Base-by-base conservation (phyloP, 2,797 vertebrate genomes). In the Propithecus deckenii region DNA sequence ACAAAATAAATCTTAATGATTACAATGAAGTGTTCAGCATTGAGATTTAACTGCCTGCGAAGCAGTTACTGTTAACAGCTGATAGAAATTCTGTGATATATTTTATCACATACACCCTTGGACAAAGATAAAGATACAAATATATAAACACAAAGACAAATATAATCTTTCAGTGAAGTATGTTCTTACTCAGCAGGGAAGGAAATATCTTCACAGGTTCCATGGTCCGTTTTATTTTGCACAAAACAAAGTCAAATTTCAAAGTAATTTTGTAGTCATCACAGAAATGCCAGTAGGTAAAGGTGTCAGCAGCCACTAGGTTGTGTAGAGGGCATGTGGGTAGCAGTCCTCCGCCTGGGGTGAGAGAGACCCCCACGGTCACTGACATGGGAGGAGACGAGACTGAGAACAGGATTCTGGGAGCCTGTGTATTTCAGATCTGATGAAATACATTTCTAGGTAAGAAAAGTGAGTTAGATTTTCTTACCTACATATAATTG, bases 241-340 rank as follows among this genome's bases (percentile, higher is more conserved):
- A 12, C n/a, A 38, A 41, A 93, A 76, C 25, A 80, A 50, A 78
- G 35, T 25, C 50, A 55, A n/a, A 30, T 93, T 89, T 91, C 74
- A 18, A 22, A 78, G 74, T 38, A 67, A 76, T 76, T 91, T 76
- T 52, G 9, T 17, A 65, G 59, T 80, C 30, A 38, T 43, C 43
- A 28, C 38, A 72, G 55, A 93, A 81, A 35, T 41, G 30, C 75
- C n/a, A 1, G 30, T 43, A 25, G 50, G 61, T 80, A 13, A 38
- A 90, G 78, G 20, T 59, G 55, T 9, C 43, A 76, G 32, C n/a
- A 13, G 52, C 59, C 89, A n/a, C 28, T 30, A 4, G 17, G 30
- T 48, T 32, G 20, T 50, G 41, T 76, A 12, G 59, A 20, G 52
- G 23, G 48, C 20, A 20, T 14, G 2, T 5, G 4, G 4, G 10